Evolutionary conservation across 2,797 vertebrate species (phyloP).

Genomic region (Glossophaga mutica): DNA sequence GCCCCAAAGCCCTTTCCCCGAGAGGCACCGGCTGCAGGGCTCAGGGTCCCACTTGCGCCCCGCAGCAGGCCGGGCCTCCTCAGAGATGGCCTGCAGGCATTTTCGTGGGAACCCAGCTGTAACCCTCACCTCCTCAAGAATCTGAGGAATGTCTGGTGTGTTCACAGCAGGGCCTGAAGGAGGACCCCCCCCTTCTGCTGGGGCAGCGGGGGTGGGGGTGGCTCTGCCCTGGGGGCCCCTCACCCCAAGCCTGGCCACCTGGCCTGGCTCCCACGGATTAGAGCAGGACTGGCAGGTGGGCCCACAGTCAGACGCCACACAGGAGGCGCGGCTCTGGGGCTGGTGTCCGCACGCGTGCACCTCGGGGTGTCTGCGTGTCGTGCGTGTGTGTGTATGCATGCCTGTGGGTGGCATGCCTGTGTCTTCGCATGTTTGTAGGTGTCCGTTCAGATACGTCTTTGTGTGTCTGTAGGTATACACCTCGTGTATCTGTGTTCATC

Average conservation of each 20-base stretch:
- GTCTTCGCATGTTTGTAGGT: not conserved
- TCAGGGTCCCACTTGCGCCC: fast-evolving
- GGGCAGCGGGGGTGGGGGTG: fast-evolving
- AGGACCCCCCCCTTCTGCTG: not conserved
- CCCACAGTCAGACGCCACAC: not conserved
- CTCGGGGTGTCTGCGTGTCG: fast-evolving
- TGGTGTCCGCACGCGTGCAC: not conserved
- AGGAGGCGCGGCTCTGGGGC: not conserved
- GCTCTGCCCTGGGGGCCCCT: fast-evolving
- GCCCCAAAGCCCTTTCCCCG: not conserved
- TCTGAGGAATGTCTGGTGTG: not conserved
- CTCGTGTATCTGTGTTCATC: not conserved
- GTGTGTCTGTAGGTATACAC: not conserved
- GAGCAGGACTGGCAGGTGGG: not conserved
- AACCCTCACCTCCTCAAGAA: not conserved
- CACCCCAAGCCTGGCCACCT: fast-evolving
- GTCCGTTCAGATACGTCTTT: not conserved
- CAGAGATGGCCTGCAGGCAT: fast-evolving
- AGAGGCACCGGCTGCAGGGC: not conserved
- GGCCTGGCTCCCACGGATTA: not conserved
- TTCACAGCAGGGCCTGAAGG: not conserved
- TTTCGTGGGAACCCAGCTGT: not conserved
- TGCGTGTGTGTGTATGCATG: no score
- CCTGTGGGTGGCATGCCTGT: not conserved
- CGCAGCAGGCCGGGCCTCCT: not conserved